Evolutionary conservation across 2,113 vertebrate species (phyloP), one percentile per base, ranked within the genome.

Genomic region (Willisornis vidua): DNA sequence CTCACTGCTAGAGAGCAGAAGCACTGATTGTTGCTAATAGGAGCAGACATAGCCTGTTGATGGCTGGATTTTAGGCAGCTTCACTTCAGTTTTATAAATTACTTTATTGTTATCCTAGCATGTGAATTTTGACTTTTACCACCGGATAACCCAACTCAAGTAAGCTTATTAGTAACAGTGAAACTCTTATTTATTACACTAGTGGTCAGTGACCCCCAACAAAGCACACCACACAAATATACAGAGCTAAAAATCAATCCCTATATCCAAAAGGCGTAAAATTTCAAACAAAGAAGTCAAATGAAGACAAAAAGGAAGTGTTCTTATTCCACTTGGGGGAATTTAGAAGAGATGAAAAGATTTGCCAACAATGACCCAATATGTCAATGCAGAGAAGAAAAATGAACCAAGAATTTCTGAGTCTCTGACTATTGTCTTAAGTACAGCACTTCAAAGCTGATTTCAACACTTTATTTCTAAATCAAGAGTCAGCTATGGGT

Each of bases 41-140:
- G 93, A 98, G 95, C 66, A 92, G 98, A 98, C 97, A 97, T 83
- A 97, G 93, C 79, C 72, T 98, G 98, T 97, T 98, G 97, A 98
- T 97, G 97, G 95, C 89, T 97, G 95, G 91, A 94, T 97, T 98
- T 98, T 98, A 97, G 97, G 97, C 96, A 98, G 97, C 91, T 98
- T 94, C 94, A 92, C 96, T 97, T 97, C 80, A 96, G 28, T 90
- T 93, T 90, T 88, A 90, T 65, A 94, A 86, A 95, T 78, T 28
- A 63, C 9, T 66, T 95, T 89, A 63, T 49, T 84, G 22, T 84
- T 55, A 91, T 67, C 15, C 31, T 67, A 93, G 31, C 71, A 91
- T 22, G 46, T 95, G 86, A 92, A 84, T 80, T 93, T 79, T 96
- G 33, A 91, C 75, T 93, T 94, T 81, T 80, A 62, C 15, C 4